Evolutionary conservation across 2,797 vertebrate genomes (phyloP).

Genomic region (Babyrousa celebensis): DNA sequence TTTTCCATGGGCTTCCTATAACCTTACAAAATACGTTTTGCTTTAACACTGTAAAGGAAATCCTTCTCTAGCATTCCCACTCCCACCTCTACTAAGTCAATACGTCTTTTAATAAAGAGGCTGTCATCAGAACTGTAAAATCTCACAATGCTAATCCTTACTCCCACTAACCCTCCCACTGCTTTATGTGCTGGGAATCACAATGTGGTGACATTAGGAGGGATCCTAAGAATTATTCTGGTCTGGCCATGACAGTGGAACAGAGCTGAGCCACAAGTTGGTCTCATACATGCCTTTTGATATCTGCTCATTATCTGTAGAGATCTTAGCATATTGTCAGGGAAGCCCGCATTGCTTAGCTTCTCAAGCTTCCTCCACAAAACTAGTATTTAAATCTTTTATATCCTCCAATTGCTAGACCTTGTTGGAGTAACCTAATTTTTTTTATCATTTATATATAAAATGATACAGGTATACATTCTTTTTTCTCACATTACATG

Average conservation of each 20-base stretch:
- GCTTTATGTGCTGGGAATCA: background rate
- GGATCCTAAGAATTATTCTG: background rate
- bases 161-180: background rate
- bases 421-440: background rate
- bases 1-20: slow-evolving; percentile 5
- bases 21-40: slow-evolving; percentile 47
- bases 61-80: background rate
- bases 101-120: slow-evolving; percentile 36
- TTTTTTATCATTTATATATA: no score
- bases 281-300: background rate
- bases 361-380: slow-evolving; percentile 40
- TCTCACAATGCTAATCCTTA: background rate
- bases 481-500: no score
- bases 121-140: slow-evolving; percentile 38
- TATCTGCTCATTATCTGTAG: background rate
- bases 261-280: background rate
- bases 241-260: background rate
- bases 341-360: background rate
- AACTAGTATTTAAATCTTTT: background rate
- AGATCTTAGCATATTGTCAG: background rate
- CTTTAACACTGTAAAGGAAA: slow-evolving; percentile 32
- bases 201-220: background rate
- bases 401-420: slow-evolving; percentile 43
- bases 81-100: background rate
- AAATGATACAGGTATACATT: no score